These are phyloP conservation scores for Catocala fraxini DNA, from an alignment of 2,888 invertebrate genomes.

Conservation along the genomic window DNA sequence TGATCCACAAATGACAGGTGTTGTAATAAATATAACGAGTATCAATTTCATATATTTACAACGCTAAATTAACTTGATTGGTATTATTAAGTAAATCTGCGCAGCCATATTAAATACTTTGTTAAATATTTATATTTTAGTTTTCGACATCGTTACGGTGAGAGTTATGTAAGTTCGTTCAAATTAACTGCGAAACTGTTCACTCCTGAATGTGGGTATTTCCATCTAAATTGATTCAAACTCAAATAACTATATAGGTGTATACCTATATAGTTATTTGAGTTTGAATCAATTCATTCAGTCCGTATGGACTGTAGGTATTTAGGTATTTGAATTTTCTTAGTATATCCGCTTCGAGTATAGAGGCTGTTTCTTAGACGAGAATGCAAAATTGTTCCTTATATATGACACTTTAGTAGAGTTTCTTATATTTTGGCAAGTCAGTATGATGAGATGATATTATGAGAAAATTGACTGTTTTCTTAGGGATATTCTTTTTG, in stretches of 20 bases:
- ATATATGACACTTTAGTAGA: too few relatives aligned
- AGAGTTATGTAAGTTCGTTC: slow-evolving; percentile 19
- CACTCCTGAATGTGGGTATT: slow-evolving; percentile 9
- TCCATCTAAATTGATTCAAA: neutral
- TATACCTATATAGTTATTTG: too few relatives aligned
- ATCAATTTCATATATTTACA: slow-evolving; percentile 31
- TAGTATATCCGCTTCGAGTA: too few relatives aligned
- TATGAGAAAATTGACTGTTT: too few relatives aligned
- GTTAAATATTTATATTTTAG: slow-evolving; percentile 23
- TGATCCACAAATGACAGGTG: slow-evolving; percentile 31
- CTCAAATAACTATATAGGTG: neutral
- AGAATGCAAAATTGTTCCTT: too few relatives aligned
- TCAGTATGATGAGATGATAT: too few relatives aligned
- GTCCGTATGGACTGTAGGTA: too few relatives aligned
- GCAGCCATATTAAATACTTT: slow-evolving; percentile 23
- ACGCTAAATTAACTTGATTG: slow-evolving; percentile 41
- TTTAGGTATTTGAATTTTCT: too few relatives aligned
- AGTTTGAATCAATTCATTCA: too few relatives aligned
- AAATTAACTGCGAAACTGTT: slow-evolving; percentile 14
- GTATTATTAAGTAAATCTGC: slow-evolving; percentile 26
- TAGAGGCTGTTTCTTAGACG: too few relatives aligned
- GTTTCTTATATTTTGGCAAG: too few relatives aligned
- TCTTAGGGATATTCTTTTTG: too few relatives aligned
- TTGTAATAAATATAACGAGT: slow-evolving; percentile 41
- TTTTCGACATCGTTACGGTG: slow-evolving; percentile 27